Conservation (phyloP, 2,113 vertebrate species). For the Gallinago jamesoni region DNA sequence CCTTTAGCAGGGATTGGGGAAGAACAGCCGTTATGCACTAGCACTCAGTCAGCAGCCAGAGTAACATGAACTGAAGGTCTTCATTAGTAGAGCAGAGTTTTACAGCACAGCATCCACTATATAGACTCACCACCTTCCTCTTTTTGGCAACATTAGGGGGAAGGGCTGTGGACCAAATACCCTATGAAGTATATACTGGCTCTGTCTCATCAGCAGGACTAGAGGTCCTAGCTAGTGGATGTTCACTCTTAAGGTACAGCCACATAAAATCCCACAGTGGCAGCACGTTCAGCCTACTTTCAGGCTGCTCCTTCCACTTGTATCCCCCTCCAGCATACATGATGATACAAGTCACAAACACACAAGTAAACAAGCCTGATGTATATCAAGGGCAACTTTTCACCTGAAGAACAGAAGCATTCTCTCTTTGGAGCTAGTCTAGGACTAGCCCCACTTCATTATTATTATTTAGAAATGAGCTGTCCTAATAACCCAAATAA, state of each 20-base stretch:
- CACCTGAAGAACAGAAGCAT: neutral
- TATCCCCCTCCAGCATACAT: neutral
- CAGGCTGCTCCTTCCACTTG: neutral
- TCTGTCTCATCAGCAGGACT: neutral
- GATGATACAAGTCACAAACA: neutral
- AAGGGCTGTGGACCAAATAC: neutral
- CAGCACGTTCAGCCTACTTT: neutral
- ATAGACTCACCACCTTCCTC: neutral
- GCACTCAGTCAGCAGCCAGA: neutral
- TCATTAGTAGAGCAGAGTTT: neutral
- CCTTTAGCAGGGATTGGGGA: neutral
- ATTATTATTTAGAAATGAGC: neutral
- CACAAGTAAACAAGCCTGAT: neutral
- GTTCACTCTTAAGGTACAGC: neutral
- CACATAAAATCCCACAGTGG: neutral
- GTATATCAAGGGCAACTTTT: neutral
- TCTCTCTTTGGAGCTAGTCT: neutral
- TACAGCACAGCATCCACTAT: neutral
- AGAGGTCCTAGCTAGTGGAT: neutral
- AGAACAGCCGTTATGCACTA: neutral
- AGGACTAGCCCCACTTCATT: neutral
- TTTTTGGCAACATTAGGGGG: neutral
- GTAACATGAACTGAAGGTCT: neutral
- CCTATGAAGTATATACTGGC: neutral
- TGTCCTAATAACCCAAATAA: slow-evolving; percentile 33